Conservation (phyloP, 1,140 invertebrate genomes). For the Bombus difficillimus region DNA sequence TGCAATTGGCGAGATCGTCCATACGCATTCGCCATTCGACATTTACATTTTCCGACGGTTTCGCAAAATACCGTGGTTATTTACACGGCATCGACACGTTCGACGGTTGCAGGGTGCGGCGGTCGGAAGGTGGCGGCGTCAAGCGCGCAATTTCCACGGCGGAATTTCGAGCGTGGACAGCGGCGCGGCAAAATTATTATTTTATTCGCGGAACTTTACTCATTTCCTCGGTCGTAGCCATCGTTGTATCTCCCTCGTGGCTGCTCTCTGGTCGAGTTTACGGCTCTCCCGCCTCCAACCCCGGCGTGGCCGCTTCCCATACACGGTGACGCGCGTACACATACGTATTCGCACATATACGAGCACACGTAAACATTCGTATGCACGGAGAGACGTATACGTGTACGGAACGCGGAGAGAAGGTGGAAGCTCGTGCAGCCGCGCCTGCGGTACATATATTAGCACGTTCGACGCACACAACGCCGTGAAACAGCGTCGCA, state of each 20-base stretch:
- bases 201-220: conserved; percentile 38
- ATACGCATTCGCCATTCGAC: neutral
- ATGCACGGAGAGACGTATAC: neutral
- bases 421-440: conserved; percentile 46
- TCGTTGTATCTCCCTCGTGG: conserved; percentile 58
- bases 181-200: conserved; percentile 65
- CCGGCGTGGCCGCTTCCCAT: conserved; percentile 17
- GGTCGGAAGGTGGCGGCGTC: neutral
- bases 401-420: neutral
- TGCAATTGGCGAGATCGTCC: neutral
- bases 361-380: neutral
- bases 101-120: neutral
- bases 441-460: conserved; percentile 66
- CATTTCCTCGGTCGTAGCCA: conserved; percentile 56
- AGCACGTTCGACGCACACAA: conserved; percentile 52
- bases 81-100: conserved; percentile 9
- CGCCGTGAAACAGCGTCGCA: neutral
- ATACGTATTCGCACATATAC: neutral
- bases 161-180: conserved; percentile 41
- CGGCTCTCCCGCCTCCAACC: conserved; percentile 45
- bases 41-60: conserved; percentile 14
- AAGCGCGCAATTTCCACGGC: neutral
- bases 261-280: conserved; percentile 63
- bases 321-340: conserved; percentile 1
- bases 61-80: neutral